These are phyloP conservation scores for Myiopsitta monachus DNA, from an alignment of 2,113 vertebrate species.

Conservation along the genomic window DNA sequence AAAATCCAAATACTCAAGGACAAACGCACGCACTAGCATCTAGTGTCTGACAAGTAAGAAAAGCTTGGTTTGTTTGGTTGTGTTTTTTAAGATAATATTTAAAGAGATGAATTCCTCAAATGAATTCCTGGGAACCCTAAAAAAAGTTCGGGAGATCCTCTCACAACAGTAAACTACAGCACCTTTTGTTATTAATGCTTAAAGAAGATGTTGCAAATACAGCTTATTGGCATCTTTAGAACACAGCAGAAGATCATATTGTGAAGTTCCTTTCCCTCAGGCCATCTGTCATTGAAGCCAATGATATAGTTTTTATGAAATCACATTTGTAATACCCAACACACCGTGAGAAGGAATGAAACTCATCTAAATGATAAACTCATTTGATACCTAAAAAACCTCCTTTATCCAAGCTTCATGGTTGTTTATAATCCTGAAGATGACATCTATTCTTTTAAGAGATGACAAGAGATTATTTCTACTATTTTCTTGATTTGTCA, in stretches of 20 bases:
- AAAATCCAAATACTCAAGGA: background rate
- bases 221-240: background rate
- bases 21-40: background rate
- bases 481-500: background rate
- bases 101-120: background rate
- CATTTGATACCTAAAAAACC: background rate
- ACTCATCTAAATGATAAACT: background rate
- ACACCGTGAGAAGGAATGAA: background rate
- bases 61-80: background rate
- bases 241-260: background rate
- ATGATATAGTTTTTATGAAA: background rate
- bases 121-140: background rate
- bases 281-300: background rate
- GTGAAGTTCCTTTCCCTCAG: background rate
- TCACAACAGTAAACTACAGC: background rate
- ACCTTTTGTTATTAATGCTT: background rate
- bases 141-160: background rate
- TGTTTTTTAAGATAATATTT: background rate
- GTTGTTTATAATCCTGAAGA: background rate
- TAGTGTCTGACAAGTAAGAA: background rate
- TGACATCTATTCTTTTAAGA: background rate
- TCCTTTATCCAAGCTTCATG: background rate
- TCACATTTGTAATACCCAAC: background rate
- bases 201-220: background rate
- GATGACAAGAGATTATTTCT: background rate